phyloP scores from a whole-genome alignment of 2,888 invertebrate species.

The Strigamia crassipes region DNA sequence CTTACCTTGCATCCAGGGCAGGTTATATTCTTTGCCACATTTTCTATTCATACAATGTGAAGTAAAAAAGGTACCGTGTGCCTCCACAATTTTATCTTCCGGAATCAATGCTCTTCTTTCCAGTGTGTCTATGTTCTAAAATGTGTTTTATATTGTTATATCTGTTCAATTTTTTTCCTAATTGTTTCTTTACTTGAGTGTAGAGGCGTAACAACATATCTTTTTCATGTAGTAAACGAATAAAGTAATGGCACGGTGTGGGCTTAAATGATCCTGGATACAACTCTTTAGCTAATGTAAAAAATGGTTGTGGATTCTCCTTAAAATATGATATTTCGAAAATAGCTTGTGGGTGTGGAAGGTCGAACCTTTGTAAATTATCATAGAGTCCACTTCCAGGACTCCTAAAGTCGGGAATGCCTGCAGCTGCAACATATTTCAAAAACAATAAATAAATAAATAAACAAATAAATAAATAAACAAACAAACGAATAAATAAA shows the following conservation, averaged over 20 bases:
- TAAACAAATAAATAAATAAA: conserved; percentile 55
- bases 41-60: conserved; percentile 74
- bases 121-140: conserved; percentile 90
- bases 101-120: conserved; percentile 85
- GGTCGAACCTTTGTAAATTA: conserved; percentile 86
- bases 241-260: conserved; percentile 88
- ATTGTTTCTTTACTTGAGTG: conserved; percentile 61
- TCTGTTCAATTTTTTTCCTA: conserved; percentile 22
- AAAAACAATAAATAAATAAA: conserved; percentile 49
- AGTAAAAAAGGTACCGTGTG: conserved; percentile 90
- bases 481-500: conserved; percentile 51
- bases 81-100: conserved; percentile 84
- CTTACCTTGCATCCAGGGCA: conserved; percentile 84
- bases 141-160: too few relatives aligned
- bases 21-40: conserved; percentile 72
- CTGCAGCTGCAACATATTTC: conserved; percentile 70
- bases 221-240: conserved; percentile 81
- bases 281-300: conserved; percentile 83
- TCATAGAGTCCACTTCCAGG: conserved; percentile 90
- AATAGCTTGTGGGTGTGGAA: conserved; percentile 89
- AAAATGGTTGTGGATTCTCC: conserved; percentile 90
- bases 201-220: conserved; percentile 64
- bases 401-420: conserved; percentile 94
- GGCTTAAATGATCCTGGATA: conserved; percentile 87
- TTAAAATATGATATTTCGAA: conserved; percentile 86